Evolutionary conservation across 2,113 vertebrate genomes (phyloP), one percentile per base, ranked within the genome.

Genomic region (Clarias batrachus): DNA sequence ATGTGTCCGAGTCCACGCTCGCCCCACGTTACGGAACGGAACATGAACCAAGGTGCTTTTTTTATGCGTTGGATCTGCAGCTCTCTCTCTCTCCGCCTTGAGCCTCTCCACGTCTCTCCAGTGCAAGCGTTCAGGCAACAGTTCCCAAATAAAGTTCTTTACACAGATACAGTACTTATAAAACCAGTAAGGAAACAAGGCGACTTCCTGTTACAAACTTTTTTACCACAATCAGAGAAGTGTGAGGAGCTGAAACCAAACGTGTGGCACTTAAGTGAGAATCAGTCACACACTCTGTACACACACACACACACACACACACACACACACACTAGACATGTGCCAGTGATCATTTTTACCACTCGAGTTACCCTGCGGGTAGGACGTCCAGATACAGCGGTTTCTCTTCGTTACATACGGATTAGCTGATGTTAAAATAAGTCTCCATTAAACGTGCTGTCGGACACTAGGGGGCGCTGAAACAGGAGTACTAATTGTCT

Each of bases 81-180:
- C 57, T 62, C n/a, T 33, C 30, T 33, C n/a, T 33, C 56, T 79
- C 17, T 19, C 56, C 56, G 10, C 7, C 21, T 25, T 9, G 17
- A 12, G 2, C 77, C n/a, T 33, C 77, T 57, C 56, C 86, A 48
- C 83, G 81, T 91, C 93, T 76, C 89, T 94, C 93, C 93, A 95
- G 94, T 94, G 93, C 94, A 94, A 94, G 91, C 91, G n/a, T 91
- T 92, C 90, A 86, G 91, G 90, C 90, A 92, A 89, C 90, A 73
- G 78, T 80, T 59, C 68, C 88, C 91, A 83, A 92, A 86, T 91
- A 86, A 89, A 87, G 90, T 91, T 90, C 89, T 94, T 93, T 93
- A 95, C 94, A 97, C 57, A 81, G 95, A 92, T 93, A 95, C 89
- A 94, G 95, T 94, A 95, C 94, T 93, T 92, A 89, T 92, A 92